These are phyloP conservation scores for Cistogaster globosa DNA, from an alignment of 2,888 invertebrate species.

Conservation along the genomic window DNA sequence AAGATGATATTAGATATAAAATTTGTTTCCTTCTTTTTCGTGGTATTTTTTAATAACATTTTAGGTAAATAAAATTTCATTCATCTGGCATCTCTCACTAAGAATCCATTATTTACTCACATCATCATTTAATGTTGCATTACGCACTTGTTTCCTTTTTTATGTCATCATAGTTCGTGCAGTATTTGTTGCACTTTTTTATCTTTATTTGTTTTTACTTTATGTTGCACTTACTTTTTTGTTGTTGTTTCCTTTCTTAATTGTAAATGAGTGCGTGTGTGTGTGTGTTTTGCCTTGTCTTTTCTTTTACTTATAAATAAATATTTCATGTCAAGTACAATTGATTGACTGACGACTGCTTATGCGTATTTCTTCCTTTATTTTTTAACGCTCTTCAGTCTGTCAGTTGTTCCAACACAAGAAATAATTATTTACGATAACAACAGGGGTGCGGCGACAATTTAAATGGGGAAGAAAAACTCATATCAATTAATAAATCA, in stretches of 20 bases:
- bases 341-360: slow-evolving; percentile 61
- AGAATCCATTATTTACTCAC: background rate
- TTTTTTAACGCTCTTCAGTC: slow-evolving; percentile 28
- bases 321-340: slow-evolving; percentile 60
- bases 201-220: background rate
- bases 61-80: background rate
- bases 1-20: no score
- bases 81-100: background rate
- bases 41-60: background rate
- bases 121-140: slow-evolving; percentile 6
- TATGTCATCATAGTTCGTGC: background rate
- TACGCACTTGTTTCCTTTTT: slow-evolving; percentile 24
- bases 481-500: background rate
- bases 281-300: background rate
- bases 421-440: background rate
- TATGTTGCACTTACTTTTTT: slow-evolving; percentile 9
- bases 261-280: background rate
- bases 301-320: slow-evolving; percentile 17
- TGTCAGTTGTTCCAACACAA: slow-evolving; percentile 5
- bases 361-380: slow-evolving; percentile 29
- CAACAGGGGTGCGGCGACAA: slow-evolving; percentile 74
- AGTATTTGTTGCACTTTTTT: slow-evolving; percentile 42
- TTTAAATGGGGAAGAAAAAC: slow-evolving; percentile 3
- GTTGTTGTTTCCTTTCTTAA: background rate
- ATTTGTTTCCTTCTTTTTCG: background rate